Conservation (phyloP, 2,888 invertebrate species). For the Brachyptera putata region DNA sequence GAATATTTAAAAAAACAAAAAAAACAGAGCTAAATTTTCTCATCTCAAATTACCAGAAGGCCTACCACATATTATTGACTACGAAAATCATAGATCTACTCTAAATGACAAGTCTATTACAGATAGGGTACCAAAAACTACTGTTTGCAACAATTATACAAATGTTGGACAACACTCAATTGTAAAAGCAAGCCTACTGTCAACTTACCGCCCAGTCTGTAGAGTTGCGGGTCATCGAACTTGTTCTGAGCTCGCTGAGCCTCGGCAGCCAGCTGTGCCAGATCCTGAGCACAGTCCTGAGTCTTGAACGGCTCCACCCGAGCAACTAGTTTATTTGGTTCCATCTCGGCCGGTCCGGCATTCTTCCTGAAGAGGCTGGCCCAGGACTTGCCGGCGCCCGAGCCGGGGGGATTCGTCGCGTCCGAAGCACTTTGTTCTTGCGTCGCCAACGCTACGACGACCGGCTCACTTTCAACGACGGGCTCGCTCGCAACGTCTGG, state of each 20-base stretch:
- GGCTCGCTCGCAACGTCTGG: too few species aligned
- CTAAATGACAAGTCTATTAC: too few species aligned
- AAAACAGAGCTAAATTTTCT: too few species aligned
- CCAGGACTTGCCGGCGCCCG: slow-evolving; percentile 41
- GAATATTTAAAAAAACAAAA: too few species aligned
- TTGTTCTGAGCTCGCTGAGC: slow-evolving; percentile 1
- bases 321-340: slow-evolving; percentile 37
- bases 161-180: too few species aligned
- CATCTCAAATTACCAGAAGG: too few species aligned
- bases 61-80: too few species aligned
- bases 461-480: not conserved
- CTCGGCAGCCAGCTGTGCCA: not conserved
- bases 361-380: slow-evolving; percentile 43
- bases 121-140: too few species aligned
- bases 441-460: not conserved
- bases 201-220: slow-evolving; percentile 64
- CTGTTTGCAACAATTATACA: too few species aligned
- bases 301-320: slow-evolving; percentile 38
- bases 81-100: too few species aligned
- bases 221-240: slow-evolving; percentile 61
- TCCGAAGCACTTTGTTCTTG: not conserved
- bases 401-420: not conserved
- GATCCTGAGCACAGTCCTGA: slow-evolving; percentile 29
- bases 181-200: too few species aligned
- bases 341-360: slow-evolving; percentile 20